Percentiles rank a stretch among this genome's conserved stretches.
These are phyloP conservation scores for Drosophila asahinai DNA, from an alignment of 1,140 invertebrate genomes.

Conservation along the genomic window DNA sequence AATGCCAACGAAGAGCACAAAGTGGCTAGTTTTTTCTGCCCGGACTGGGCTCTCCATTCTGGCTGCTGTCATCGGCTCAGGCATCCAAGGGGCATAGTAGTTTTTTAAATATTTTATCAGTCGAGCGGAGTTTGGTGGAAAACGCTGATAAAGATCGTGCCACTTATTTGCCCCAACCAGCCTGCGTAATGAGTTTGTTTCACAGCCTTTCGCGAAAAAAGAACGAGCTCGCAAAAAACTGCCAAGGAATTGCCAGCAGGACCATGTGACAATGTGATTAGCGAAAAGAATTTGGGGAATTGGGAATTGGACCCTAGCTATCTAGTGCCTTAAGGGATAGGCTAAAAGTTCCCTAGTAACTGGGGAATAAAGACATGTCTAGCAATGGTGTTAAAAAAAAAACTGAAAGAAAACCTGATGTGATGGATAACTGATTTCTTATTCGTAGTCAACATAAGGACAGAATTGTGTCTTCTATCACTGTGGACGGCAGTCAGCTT, in stretches of 20 bases:
- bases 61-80: constrained; percentile 38
- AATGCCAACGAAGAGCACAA: constrained; percentile 33
- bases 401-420: too few species aligned
- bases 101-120: constrained; percentile 82
- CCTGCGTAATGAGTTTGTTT: constrained; percentile 77
- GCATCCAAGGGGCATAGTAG: constrained; percentile 39
- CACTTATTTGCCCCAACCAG: constrained; percentile 54
- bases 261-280: constrained; percentile 72
- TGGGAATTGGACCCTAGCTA: not conserved
- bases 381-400: too few species aligned
- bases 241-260: constrained; percentile 49
- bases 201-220: constrained; percentile 58
- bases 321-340: not conserved
- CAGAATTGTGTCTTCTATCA: too few species aligned
- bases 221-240: constrained; percentile 24
- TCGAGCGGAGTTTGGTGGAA: constrained; percentile 70
- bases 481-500: too few species aligned
- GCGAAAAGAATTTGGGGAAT: constrained; percentile 18
- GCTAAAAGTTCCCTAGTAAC: not conserved
- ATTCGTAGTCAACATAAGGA: too few species aligned
- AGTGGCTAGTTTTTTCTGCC: constrained; percentile 37
- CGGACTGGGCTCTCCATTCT: constrained; percentile 1
- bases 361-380: not conserved
- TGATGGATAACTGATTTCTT: too few species aligned
- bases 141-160: constrained; percentile 75